Evolutionary conservation across 1,140 invertebrate species (phyloP).

Genomic region (Atopsyche davidsoni): DNA sequence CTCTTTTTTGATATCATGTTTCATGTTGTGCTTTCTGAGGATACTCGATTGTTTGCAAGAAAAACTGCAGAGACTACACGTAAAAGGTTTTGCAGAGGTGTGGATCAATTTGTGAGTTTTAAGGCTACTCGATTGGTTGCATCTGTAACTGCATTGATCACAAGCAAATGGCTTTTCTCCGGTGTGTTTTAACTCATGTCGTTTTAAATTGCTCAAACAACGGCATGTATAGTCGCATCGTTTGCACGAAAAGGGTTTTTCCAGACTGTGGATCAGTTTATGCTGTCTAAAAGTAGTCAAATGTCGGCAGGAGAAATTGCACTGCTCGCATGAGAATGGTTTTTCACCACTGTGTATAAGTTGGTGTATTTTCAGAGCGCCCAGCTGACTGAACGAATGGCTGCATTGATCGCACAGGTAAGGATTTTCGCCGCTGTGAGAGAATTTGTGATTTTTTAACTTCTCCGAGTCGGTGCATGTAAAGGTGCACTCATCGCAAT

Average conservation of each 20-base stretch:
- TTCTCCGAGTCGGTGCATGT: background rate
- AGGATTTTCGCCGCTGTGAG: background rate
- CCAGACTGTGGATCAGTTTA: conserved; percentile 18
- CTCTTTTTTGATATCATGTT: no score
- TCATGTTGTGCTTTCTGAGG: background rate
- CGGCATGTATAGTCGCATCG: background rate
- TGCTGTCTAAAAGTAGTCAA: conserved; percentile 8
- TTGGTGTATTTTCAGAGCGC: background rate
- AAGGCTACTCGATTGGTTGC: background rate
- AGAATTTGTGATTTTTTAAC: background rate
- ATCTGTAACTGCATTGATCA: background rate
- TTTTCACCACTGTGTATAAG: background rate
- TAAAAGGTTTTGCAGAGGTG: background rate
- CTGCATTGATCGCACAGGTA: background rate
- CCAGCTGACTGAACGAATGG: background rate
- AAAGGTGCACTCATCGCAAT: background rate
- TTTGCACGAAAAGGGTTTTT: conserved; percentile 1
- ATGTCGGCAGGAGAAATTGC: conserved; percentile 15
- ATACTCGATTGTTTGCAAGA: background rate
- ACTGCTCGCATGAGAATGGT: conserved; percentile 38
- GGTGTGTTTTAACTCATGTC: background rate
- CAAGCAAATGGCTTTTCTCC: background rate
- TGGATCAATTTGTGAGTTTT: background rate
- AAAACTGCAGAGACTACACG: background rate
- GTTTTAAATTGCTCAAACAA: background rate